A percentile compares a stretch with the other conserved stretches of the same genome.
Conservation (phyloP, 2,888 invertebrate species). For the Oxystoma pomonae region DNA sequence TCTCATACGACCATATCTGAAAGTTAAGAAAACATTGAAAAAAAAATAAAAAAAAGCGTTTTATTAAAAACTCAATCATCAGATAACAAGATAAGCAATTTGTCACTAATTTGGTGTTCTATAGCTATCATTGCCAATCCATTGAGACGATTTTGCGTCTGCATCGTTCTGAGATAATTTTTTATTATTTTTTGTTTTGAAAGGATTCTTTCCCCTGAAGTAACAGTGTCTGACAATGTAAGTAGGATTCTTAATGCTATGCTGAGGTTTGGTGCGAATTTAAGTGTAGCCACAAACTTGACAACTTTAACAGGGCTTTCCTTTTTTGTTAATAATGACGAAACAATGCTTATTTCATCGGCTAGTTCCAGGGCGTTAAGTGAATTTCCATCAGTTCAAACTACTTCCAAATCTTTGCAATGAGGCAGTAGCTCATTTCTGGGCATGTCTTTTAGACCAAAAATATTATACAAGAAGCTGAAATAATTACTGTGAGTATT, state of each 20-base stretch:
- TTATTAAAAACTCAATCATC: neutral
- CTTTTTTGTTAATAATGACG: conserved; percentile 1
- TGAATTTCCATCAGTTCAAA: neutral
- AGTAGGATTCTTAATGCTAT: conserved; percentile 9
- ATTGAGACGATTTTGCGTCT: conserved; percentile 13
- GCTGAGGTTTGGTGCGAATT: neutral
- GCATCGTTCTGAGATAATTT: conserved; percentile 22
- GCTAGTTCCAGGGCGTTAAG: neutral
- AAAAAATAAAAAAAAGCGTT: neutral
- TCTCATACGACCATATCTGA: neutral
- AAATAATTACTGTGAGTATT: too few species aligned
- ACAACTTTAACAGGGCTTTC: neutral
- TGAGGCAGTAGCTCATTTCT: neutral
- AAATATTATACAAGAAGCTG: too few species aligned
- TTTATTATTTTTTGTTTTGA: conserved; percentile 27
- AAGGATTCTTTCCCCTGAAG: conserved; percentile 20
- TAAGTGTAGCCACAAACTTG: neutral
- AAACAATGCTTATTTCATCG: conserved; percentile 5
- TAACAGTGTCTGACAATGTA: conserved; percentile 7
- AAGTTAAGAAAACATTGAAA: neutral
- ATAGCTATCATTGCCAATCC: conserved; percentile 20
- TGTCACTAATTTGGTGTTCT: conserved; percentile 9
- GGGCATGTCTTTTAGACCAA: too few species aligned
- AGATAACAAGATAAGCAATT: neutral
- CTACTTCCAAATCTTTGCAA: neutral